Percentiles rank a stretch among this genome's conserved stretches.
Evolutionary conservation across 2,888 invertebrate genomes (phyloP).

Genomic region (Eupithecia subfuscata): DNA sequence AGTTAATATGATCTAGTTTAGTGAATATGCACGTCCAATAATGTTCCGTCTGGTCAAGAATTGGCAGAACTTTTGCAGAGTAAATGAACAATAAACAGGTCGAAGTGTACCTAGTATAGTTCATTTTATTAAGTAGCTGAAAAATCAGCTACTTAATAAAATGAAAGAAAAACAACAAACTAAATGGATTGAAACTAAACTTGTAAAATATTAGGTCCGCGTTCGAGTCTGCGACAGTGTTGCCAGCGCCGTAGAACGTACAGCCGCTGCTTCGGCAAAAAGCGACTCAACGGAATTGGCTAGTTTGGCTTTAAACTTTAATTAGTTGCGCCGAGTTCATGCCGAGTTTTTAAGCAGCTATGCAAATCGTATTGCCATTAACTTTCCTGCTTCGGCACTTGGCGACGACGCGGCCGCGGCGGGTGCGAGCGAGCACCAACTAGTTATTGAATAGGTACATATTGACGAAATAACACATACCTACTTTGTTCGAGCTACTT

Average conservation of each 20-base stretch:
- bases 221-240: conserved; percentile 23
- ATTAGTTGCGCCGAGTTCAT: conserved; percentile 44
- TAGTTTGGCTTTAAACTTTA: conserved; percentile 48
- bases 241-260: neutral
- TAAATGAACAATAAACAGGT: too few relatives aligned
- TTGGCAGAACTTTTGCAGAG: too few relatives aligned
- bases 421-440: neutral
- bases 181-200: neutral
- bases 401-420: neutral
- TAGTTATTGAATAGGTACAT: neutral
- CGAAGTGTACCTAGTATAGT: too few relatives aligned
- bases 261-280: conserved; percentile 37
- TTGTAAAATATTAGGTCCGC: conserved; percentile 31
- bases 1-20: too few relatives aligned
- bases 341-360: conserved; percentile 44
- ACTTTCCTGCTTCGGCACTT: neutral
- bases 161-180: too few relatives aligned
- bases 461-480: too few relatives aligned
- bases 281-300: conserved; percentile 41
- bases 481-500: too few relatives aligned
- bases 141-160: neutral
- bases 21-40: too few relatives aligned
- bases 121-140: too few relatives aligned
- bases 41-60: too few relatives aligned
- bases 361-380: conserved; percentile 44